Base-by-base conservation (phyloP, 2,888 invertebrate species). In the Heteromurus nitidus region DNA sequence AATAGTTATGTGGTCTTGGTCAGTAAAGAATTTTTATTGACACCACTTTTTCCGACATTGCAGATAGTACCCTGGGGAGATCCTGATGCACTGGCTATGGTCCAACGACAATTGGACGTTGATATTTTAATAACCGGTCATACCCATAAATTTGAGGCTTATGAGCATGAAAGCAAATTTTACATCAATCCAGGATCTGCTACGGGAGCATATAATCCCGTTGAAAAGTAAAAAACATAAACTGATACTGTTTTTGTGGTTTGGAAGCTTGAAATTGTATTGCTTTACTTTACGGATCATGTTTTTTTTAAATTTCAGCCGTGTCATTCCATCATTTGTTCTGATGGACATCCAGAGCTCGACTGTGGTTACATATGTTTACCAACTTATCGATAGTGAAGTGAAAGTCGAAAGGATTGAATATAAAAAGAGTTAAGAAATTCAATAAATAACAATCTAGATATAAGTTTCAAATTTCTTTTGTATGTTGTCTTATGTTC, bases 101-200 rank as follows among this genome's bases (percentile, higher is more conserved):
- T 99, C 18, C 99, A 99, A 89, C 92, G 99, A 42, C 99, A 99
- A 89, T 90, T 99, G 26, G 99, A 99, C 89, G 99, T 99, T 1
- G 99, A 99, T 90, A 98, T 99, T 88, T 91, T 99, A 60, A 99
- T 99, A 88, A 96, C 98, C 0, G 99, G 99, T 0, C 99, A 99
- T 89, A 99, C 99, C 0, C 99, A 99, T 90, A 95, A 96, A 88
- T 99, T 99, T 90, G 97, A 98, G 89, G 98, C 98, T 0, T 98
- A 97, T 87, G 99, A 99, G 89, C 96, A 98, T 91, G 98, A 98
- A 89, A 98, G 96, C 88, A 97, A 98, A 90, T 99, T 99, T 90
- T 99, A 97, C 89, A 98, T 99, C 73, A 99, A 99, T 90, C 99
- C 99, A 3, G 99, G 99, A 9, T 98, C 98, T 3, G 99, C 98